Evolutionary conservation across 2,797 vertebrate species (phyloP).

Genomic region (Syngnathus acus): DNA sequence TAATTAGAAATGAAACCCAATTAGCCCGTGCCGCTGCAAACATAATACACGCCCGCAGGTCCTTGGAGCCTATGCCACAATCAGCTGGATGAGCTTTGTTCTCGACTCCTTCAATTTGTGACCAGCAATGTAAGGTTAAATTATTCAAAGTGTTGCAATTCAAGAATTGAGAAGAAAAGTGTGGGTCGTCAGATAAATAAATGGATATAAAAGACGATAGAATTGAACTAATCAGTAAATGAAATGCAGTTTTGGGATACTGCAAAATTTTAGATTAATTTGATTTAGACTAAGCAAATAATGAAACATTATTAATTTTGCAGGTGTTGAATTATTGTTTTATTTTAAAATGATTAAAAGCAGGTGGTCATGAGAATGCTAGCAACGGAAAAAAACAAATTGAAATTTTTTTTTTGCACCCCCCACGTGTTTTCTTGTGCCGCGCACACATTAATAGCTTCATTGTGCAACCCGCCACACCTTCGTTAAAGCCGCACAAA

Average conservation of each 20-base stretch:
- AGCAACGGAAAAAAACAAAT: no score
- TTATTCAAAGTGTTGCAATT: conserved; percentile 14
- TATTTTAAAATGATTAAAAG: no score
- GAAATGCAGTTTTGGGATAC: no score
- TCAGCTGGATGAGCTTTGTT: conserved; percentile 22
- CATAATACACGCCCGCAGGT: conserved; percentile 30
- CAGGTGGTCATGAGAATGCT: no score
- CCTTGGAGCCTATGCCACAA: conserved; percentile 16
- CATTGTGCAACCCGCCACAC: conserved; percentile 9
- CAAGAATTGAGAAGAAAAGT: conserved; percentile 13
- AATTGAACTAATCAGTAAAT: background rate
- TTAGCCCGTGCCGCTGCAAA: conserved; percentile 44
- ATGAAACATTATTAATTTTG: no score
- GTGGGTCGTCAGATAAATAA: conserved; percentile 16
- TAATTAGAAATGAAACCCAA: conserved; percentile 63
- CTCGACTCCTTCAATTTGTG: conserved; percentile 13
- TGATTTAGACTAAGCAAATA: no score
- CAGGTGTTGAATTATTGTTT: no score
- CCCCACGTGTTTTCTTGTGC: conserved; percentile 5
- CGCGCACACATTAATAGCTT: conserved; percentile 13
- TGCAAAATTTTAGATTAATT: no score
- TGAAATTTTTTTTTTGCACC: conserved; percentile 3
- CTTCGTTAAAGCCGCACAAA: conserved; percentile 15
- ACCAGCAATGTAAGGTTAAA: conserved; percentile 6
- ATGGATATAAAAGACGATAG: background rate